Percentiles rank a stretch among this genome's conserved stretches.
Evolutionary conservation across 2,888 invertebrate species (phyloP).

Genomic region (Platycheirus albimanus): DNA sequence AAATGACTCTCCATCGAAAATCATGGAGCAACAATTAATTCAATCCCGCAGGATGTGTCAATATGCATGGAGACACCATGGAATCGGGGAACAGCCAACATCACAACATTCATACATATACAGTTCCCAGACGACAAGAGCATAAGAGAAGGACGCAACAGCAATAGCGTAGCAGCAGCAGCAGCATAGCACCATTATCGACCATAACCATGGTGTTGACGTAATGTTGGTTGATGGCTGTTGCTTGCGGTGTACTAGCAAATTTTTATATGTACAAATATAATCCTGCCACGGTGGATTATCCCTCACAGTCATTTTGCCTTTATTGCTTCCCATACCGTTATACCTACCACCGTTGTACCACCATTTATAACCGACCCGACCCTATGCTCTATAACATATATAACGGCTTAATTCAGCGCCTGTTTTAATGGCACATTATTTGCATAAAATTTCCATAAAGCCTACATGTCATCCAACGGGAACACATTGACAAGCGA

Average conservation of each 20-base stretch:
- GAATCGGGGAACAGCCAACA: background rate
- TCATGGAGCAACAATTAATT: conserved; percentile 59
- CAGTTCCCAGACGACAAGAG: no score
- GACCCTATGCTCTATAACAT: conserved; percentile 26
- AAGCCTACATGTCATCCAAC: conserved; percentile 64
- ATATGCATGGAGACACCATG: conserved; percentile 27
- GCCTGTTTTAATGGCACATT: conserved; percentile 55
- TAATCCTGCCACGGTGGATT: conserved; percentile 8
- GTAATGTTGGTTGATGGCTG: conserved; percentile 39
- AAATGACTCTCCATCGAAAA: conserved; percentile 42
- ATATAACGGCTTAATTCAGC: conserved; percentile 44
- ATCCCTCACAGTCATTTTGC: conserved; percentile 30
- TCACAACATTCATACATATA: background rate
- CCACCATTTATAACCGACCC: no score
- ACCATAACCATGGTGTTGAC: conserved; percentile 45
- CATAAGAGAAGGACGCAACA: no score
- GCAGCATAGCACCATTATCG: conserved; percentile 33
- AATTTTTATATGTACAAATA: background rate
- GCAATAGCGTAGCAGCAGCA: no score
- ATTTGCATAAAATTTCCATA: conserved; percentile 73
- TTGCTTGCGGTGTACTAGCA: conserved; percentile 36
- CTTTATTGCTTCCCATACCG: conserved; percentile 17
- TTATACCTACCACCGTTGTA: no score
- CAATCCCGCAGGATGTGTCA: conserved; percentile 53
- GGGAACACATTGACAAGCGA: conserved; percentile 45